These are phyloP conservation scores for Corella eumyota DNA, from an alignment of 23 tunicate genomes.

Conservation along the genomic window DNA sequence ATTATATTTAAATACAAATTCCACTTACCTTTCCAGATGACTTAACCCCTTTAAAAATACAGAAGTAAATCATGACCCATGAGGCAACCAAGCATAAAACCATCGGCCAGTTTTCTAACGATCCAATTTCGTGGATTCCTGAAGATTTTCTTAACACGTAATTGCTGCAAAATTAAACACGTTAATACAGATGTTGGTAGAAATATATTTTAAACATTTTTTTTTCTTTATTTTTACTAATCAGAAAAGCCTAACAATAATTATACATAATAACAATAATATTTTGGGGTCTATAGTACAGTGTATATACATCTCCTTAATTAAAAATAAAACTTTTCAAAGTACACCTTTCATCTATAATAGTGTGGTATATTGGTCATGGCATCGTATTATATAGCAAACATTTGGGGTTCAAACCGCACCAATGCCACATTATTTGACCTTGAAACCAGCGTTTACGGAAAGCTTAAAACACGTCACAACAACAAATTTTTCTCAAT, in stretches of 20 bases:
- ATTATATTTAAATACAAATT: neutral
- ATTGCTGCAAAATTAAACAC: slow-evolving; percentile 17
- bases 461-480: too few relatives aligned
- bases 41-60: slow-evolving; percentile 67
- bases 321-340: too few relatives aligned
- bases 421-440: too few relatives aligned
- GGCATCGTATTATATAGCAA: too few relatives aligned
- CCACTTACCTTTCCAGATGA: slow-evolving; percentile 67
- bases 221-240: neutral
- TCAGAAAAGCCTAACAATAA: neutral
- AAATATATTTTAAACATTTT: neutral
- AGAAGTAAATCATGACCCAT: slow-evolving; percentile 63
- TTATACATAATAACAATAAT: neutral
- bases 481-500: too few relatives aligned
- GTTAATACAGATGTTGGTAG: too few relatives aligned
- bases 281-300: neutral
- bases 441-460: too few relatives aligned
- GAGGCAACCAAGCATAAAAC: slow-evolving; percentile 34
- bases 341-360: too few relatives aligned
- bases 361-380: too few relatives aligned
- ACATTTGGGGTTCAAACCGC: too few relatives aligned
- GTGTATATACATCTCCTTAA: too few relatives aligned
- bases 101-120: slow-evolving; percentile 62
- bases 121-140: slow-evolving; percentile 48
- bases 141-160: slow-evolving; percentile 55